A percentile compares a stretch with the other conserved stretches of the same genome.
Evolutionary conservation across 2,888 invertebrate genomes (phyloP).

Genomic region (Podotricha telesiphe): DNA sequence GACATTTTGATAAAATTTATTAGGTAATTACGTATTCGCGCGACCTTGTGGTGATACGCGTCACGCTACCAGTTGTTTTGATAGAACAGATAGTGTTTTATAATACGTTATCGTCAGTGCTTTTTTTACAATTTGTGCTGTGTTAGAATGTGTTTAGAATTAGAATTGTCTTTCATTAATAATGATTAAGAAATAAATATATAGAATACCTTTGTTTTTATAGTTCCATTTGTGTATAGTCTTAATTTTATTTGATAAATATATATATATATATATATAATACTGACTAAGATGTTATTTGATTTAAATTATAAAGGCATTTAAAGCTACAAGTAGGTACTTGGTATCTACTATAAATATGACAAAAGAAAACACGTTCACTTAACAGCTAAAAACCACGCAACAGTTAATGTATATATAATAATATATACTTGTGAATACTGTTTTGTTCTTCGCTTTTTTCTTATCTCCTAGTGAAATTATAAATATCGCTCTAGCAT

Average conservation of each 20-base stretch:
- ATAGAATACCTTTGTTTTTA: too few species aligned
- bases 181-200: neutral
- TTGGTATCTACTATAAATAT: conserved; percentile 6
- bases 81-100: conserved; percentile 28
- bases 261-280: too few species aligned
- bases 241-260: too few species aligned
- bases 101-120: conserved; percentile 15
- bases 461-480: conserved; percentile 22
- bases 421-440: neutral
- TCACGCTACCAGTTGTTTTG: conserved; percentile 29
- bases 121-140: neutral
- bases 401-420: conserved; percentile 6
- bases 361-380: conserved; percentile 16
- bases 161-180: neutral
- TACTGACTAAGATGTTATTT: too few species aligned
- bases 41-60: conserved; percentile 48
- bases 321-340: neutral
- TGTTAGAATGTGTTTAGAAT: too few species aligned
- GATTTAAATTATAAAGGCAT: neutral
- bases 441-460: neutral
- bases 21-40: conserved; percentile 54
- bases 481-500: conserved; percentile 22
- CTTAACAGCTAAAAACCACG: conserved; percentile 21
- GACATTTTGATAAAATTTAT: conserved; percentile 61
- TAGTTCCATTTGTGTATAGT: too few species aligned